These are phyloP conservation scores for Nannobrachium achirus DNA, from an alignment of 2,113 vertebrate genomes.

Conservation along the genomic window DNA sequence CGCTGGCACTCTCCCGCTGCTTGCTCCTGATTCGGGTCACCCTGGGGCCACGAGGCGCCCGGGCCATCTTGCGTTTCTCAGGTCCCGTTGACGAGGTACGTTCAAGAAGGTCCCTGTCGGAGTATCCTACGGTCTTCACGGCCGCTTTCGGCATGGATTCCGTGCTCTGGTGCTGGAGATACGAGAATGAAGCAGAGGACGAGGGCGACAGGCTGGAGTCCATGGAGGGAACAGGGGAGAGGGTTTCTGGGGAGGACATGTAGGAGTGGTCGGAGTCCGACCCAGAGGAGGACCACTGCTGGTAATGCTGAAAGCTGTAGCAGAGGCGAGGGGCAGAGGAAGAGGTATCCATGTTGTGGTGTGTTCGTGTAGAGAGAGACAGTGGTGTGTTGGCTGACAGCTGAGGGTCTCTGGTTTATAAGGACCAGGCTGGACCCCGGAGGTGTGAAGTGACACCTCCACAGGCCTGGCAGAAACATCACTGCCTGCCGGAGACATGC, in stretches of 20 bases:
- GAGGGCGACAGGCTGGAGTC: conserved; percentile 74
- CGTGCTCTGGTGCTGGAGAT: conserved; percentile 32
- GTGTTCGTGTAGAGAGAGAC: conserved; percentile 21
- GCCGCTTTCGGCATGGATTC: conserved; percentile 35
- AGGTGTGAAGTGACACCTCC: conserved; percentile 85
- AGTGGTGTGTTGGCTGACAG: conserved; percentile 55
- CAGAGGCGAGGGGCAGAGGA: conserved; percentile 50
- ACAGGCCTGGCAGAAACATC: conserved; percentile 77
- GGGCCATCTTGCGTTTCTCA: conserved; percentile 20
- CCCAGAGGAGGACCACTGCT: conserved; percentile 72
- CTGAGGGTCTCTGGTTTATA: conserved; percentile 73
- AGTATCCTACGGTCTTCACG: conserved; percentile 20
- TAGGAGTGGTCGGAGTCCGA: conserved; percentile 81
- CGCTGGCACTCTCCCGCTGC: conserved; percentile 84
- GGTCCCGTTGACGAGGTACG: conserved; percentile 29
- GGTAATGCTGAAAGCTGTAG: conserved; percentile 66
- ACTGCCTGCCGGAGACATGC: conserved; percentile 52
- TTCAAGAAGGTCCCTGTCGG: conserved; percentile 22
- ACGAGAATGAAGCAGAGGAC: conserved; percentile 17
- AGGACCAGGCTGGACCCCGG: conserved; percentile 64
- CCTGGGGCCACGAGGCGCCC: conserved; percentile 44
- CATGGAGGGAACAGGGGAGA: conserved; percentile 75
- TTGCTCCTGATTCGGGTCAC: conserved; percentile 74
- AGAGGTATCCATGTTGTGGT: conserved; percentile 73
- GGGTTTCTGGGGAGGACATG: conserved; percentile 75